Evolutionary conservation across 2,797 vertebrate species (phyloP).

Genomic region (Saxicola maurus): DNA sequence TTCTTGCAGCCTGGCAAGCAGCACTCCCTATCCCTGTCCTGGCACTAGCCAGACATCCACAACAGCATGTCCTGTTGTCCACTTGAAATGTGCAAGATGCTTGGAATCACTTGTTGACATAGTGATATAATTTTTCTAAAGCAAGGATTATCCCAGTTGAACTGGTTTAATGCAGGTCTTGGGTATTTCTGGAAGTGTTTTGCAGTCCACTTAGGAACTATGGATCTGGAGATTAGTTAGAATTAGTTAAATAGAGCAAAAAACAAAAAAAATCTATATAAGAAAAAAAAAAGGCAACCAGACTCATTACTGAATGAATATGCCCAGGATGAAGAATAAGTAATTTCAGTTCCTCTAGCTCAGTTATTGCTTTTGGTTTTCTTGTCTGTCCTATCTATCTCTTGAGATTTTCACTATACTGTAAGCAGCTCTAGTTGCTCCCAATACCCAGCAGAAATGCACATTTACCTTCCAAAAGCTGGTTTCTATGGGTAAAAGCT

Average conservation of each 20-base stretch:
- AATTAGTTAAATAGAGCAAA: background rate
- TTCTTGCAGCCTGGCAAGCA: background rate
- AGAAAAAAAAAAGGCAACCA: background rate
- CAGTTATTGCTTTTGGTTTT: background rate
- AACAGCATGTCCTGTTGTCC: background rate
- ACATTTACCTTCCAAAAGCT: background rate
- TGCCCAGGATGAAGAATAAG: background rate
- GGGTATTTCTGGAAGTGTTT: background rate
- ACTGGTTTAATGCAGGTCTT: background rate
- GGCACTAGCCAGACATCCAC: background rate
- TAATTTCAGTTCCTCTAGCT: background rate
- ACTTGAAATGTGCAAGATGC: background rate
- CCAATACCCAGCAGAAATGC: background rate
- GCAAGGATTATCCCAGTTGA: background rate
- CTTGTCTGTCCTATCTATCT: background rate
- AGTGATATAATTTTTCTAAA: background rate
- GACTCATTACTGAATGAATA: background rate
- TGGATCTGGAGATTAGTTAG: background rate
- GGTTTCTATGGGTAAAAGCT: background rate
- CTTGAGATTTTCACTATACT: background rate
- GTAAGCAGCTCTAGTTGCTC: background rate
- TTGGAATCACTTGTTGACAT: background rate
- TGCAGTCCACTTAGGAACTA: fast-evolving
- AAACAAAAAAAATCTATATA: background rate
- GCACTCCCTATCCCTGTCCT: background rate